Conservation (phyloP, 2,113 vertebrate species). For the Oryzias javanicus region DNA sequence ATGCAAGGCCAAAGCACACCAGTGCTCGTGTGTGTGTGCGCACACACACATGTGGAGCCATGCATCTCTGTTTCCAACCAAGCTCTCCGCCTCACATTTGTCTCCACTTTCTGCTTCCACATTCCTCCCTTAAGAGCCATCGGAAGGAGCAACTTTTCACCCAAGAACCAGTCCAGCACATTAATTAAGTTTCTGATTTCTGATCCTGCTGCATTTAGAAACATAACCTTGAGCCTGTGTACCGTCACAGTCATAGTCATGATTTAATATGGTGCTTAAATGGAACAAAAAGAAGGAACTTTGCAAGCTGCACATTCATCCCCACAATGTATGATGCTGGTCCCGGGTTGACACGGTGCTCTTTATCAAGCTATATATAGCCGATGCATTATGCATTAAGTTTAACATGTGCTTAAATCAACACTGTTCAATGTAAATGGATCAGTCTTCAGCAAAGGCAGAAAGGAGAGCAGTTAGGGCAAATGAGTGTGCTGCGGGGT, state of each 20-base stretch:
- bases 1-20: slow-evolving; percentile 64
- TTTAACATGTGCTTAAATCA: slow-evolving; percentile 74
- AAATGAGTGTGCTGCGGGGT: slow-evolving; percentile 51
- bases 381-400: slow-evolving; percentile 71
- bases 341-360: slow-evolving; percentile 63
- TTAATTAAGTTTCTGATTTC: slow-evolving; percentile 77
- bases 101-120: slow-evolving; percentile 42
- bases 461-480: slow-evolving; percentile 59
- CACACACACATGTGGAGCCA: slow-evolving; percentile 18
- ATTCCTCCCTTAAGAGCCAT: slow-evolving; percentile 65
- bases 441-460: slow-evolving; percentile 63
- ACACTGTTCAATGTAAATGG: slow-evolving; percentile 69
- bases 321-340: slow-evolving; percentile 71
- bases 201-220: slow-evolving; percentile 76
- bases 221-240: slow-evolving; percentile 71
- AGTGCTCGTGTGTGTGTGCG: slow-evolving; percentile 3
- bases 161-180: slow-evolving; percentile 63
- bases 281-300: slow-evolving; percentile 73
- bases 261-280: slow-evolving; percentile 76
- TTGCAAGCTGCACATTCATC: slow-evolving; percentile 71
- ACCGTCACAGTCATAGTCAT: slow-evolving; percentile 59
- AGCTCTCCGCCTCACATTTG: slow-evolving; percentile 30
- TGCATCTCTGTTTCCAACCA: slow-evolving; percentile 53
- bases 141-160: slow-evolving; percentile 65
- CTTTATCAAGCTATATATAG: slow-evolving; percentile 80